Conservation (phyloP, 1,140 invertebrate species). For the Oedothorax gibbosus region DNA sequence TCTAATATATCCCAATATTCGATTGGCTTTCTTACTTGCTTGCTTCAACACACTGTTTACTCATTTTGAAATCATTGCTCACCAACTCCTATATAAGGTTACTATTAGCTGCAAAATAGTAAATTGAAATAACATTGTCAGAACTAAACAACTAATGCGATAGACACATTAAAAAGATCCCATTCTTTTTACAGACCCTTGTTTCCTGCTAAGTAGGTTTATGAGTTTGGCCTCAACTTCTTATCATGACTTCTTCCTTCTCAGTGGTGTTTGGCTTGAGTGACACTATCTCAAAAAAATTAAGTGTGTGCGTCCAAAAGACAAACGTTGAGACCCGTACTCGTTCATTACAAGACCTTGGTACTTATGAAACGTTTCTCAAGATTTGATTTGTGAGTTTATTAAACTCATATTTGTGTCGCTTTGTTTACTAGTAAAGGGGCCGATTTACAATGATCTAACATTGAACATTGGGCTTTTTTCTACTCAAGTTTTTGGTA, state of each 20-base stretch:
- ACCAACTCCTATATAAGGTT: no score
- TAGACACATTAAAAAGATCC: constrained; percentile 10
- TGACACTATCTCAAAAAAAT: constrained; percentile 18
- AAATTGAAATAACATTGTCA: neutral
- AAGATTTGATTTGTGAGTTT: constrained; percentile 32
- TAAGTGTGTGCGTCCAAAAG: neutral
- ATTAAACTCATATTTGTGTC: neutral
- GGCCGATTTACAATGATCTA: no score
- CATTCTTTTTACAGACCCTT: constrained; percentile 2
- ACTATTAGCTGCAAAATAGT: neutral
- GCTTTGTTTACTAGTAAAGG: no score
- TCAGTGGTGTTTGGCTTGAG: neutral
- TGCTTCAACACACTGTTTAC: no score
- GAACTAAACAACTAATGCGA: neutral
- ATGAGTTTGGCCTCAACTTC: constrained; percentile 13
- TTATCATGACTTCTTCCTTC: neutral
- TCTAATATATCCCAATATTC: no score
- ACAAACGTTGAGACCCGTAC: neutral
- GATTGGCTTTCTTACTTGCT: no score
- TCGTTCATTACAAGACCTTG: neutral
- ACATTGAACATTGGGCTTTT: no score
- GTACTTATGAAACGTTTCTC: neutral
- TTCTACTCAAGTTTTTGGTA: no score
- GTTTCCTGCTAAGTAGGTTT: constrained; percentile 15
- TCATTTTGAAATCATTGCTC: no score